phyloP scores from a whole-genome alignment of 1,140 invertebrate species.

The Hypothenemus hampei region DNA sequence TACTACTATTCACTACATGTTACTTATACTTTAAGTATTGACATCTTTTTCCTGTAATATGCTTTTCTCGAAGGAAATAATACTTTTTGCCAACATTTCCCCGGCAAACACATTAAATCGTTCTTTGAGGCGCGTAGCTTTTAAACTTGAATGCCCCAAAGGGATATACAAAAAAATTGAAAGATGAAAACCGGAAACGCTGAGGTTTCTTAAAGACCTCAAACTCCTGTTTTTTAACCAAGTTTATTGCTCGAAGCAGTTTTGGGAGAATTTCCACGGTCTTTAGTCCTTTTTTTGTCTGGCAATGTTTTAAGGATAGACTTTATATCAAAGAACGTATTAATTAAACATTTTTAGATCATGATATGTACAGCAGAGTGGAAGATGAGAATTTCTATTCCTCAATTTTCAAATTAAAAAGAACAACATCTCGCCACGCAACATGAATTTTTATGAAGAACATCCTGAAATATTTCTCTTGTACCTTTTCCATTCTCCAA shows the following conservation, averaged over 20 bases:
- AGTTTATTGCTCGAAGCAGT: not conserved
- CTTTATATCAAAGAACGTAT: too few relatives aligned
- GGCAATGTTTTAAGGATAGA: too few relatives aligned
- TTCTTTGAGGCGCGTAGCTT: not conserved
- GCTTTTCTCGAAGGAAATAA: too few relatives aligned
- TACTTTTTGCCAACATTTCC: too few relatives aligned
- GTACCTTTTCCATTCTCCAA: constrained; percentile 2
- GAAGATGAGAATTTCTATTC: too few relatives aligned
- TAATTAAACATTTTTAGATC: too few relatives aligned
- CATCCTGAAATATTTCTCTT: constrained; percentile 4
- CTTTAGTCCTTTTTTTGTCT: not conserved
- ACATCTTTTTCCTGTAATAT: too few relatives aligned
- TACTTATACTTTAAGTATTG: too few relatives aligned
- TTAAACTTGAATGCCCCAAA: too few relatives aligned
- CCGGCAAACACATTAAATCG: not conserved
- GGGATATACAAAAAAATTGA: constrained; percentile 4
- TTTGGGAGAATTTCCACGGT: not conserved
- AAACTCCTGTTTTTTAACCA: not conserved
- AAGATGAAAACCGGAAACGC: constrained; percentile 1
- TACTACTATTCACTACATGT: too few relatives aligned
- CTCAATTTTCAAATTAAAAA: not conserved
- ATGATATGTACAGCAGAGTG: too few relatives aligned
- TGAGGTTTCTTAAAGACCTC: not conserved
- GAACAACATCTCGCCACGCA: not conserved
- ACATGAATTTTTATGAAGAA: constrained; percentile 3